Conservation (phyloP, 2,797 vertebrate genomes). For the Parambassis ranga region DNA sequence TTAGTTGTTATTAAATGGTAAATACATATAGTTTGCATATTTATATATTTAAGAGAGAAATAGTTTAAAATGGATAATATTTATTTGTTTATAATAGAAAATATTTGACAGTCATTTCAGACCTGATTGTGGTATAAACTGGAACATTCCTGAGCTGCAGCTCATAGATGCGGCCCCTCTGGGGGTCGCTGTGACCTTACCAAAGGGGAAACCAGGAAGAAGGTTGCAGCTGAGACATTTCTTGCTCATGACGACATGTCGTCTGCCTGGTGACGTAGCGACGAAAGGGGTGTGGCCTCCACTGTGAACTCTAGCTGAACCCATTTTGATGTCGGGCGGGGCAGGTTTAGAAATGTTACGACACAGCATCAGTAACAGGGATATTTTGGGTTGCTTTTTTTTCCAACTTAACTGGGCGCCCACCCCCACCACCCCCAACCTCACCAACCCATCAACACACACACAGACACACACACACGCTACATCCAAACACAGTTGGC, state of each 20-base stretch:
- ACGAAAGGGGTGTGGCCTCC: constrained; percentile 54
- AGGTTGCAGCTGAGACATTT: neutral
- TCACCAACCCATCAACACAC: neutral
- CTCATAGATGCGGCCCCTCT: neutral
- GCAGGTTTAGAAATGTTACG: constrained; percentile 47
- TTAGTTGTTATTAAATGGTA: no score
- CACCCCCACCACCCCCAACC: neutral
- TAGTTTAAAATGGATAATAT: no score
- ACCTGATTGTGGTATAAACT: neutral
- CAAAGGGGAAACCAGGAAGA: neutral
- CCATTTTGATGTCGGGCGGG: constrained; percentile 37
- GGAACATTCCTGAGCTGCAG: neutral
- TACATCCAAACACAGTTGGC: constrained; percentile 42
- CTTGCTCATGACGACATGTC: constrained; percentile 20
- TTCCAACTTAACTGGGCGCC: neutral
- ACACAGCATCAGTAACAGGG: constrained; percentile 55
- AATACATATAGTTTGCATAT: no score
- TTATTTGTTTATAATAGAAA: no score
- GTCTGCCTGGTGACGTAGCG: constrained; percentile 41
- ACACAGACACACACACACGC: constrained; percentile 1
- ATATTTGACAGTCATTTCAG: no score
- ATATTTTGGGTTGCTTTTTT: constrained; percentile 59
- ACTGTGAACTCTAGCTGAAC: constrained; percentile 76
- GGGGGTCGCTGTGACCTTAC: constrained; percentile 56
- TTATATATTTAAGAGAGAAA: no score